A percentile compares a stretch with the other conserved stretches of the same genome.
Evolutionary conservation across 2,888 invertebrate species (phyloP).

Genomic region (Thymelicus acteon): DNA sequence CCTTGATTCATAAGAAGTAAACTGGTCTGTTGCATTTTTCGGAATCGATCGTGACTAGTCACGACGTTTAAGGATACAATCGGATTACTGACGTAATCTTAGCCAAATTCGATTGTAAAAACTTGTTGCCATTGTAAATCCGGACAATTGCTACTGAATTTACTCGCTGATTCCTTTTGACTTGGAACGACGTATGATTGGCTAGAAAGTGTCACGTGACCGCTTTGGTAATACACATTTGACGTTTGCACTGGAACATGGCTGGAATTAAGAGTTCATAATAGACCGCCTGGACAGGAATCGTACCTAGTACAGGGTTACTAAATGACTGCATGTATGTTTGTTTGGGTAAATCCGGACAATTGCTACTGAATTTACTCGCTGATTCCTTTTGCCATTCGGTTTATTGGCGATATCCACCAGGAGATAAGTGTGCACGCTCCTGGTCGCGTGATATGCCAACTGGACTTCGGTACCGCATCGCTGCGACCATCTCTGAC

Average conservation of each 20-base stretch:
- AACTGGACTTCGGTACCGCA: constrained; percentile 43
- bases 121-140: constrained; percentile 7
- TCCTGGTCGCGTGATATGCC: constrained; percentile 74
- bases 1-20: constrained; percentile 32
- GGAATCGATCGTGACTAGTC: constrained; percentile 26
- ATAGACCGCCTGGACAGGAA: too few relatives aligned
- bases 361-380: constrained; percentile 18
- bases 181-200: too few relatives aligned
- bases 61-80: constrained; percentile 26
- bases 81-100: constrained; percentile 29
- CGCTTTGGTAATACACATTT: too few relatives aligned
- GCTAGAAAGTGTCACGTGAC: too few relatives aligned
- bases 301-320: too few relatives aligned
- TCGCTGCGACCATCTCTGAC: constrained; percentile 17
- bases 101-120: neutral
- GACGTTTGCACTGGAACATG: too few relatives aligned
- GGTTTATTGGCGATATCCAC: constrained; percentile 47
- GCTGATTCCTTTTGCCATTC: constrained; percentile 12
- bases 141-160: constrained; percentile 13
- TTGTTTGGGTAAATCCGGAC: too few relatives aligned
- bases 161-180: constrained; percentile 5
- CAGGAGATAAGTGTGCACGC: constrained; percentile 52
- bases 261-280: too few relatives aligned
- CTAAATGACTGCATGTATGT: too few relatives aligned
- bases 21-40: constrained; percentile 17